Conservation (phyloP, 2,888 invertebrate genomes). For the Pandemis cinnamomeana region DNA sequence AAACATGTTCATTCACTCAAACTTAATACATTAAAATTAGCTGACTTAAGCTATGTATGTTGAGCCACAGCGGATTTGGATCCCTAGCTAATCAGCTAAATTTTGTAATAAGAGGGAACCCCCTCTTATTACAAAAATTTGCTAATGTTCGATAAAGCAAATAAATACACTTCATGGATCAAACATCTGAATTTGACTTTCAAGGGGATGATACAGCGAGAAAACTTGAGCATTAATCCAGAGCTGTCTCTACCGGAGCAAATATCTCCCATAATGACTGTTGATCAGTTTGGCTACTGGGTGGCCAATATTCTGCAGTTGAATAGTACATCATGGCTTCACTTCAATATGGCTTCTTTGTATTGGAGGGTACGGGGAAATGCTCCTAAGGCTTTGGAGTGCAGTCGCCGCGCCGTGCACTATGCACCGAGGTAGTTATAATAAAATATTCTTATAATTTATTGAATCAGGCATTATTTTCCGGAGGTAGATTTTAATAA, state of each 20-base stretch:
- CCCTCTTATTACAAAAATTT: too few species aligned
- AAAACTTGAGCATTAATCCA: conserved; percentile 63
- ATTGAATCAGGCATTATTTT: too few species aligned
- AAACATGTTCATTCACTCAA: too few species aligned
- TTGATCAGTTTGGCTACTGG: conserved; percentile 85
- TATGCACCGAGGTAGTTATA: conserved; percentile 87
- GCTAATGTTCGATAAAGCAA: background rate
- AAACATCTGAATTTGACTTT: conserved; percentile 44
- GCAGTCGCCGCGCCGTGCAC: conserved; percentile 89
- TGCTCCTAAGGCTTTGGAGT: conserved; percentile 91
- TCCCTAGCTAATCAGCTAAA: too few species aligned
- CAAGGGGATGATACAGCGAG: conserved; percentile 69
- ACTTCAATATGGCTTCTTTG: conserved; percentile 91
- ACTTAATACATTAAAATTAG: too few species aligned
- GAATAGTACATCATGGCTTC: conserved; percentile 90
- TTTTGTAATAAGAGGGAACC: too few species aligned
- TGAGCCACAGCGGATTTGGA: too few species aligned
- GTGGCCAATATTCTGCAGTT: conserved; percentile 85
- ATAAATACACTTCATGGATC: background rate
- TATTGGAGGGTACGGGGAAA: conserved; percentile 92
- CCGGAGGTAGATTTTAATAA: too few species aligned
- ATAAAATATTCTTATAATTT: background rate
- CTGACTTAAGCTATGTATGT: too few species aligned
- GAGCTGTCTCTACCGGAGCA: conserved; percentile 61
- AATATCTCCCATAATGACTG: conserved; percentile 63